Percentiles rank a stretch among this genome's conserved stretches.
phyloP scores from a whole-genome alignment of 92 coral and sea anemone genomes.

The Isaurus tuberculatus region DNA sequence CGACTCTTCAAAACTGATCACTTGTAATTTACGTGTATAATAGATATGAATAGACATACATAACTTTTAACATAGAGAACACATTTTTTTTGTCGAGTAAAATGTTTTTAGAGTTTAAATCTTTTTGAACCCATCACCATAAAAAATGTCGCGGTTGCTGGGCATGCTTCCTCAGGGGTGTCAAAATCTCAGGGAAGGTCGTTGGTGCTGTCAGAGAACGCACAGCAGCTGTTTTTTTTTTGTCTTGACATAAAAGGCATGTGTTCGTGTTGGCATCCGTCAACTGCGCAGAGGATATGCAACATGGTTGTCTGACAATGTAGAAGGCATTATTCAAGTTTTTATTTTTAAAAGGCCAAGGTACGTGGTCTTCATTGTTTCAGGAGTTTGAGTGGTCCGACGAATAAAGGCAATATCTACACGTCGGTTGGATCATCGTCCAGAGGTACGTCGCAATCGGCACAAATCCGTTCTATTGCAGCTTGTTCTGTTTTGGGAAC shows the following conservation, averaged over 20 bases:
- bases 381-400: slow-evolving; percentile 7
- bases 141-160: not conserved
- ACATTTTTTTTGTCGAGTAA: not conserved
- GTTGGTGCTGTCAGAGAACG: not conserved
- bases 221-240: not conserved
- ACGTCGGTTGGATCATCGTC: slow-evolving; percentile 6
- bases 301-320: slow-evolving; percentile 8
- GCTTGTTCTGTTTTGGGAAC: slow-evolving; percentile 1
- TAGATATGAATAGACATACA: not conserved
- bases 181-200: not conserved
- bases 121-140: not conserved
- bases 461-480: not conserved
- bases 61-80: not conserved
- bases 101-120: not conserved
- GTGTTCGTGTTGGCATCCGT: not conserved
- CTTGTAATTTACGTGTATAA: not conserved
- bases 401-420: slow-evolving; percentile 10
- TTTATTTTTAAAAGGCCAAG: not conserved
- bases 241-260: not conserved
- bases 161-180: not conserved
- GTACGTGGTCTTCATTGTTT: not conserved
- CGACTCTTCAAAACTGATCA: no score
- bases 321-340: not conserved
- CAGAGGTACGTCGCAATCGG: slow-evolving; percentile 10
- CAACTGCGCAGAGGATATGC: slow-evolving; percentile 7